These are phyloP conservation scores for Lophura nycthemera DNA, from an alignment of 2,113 vertebrate genomes.

Conservation along the genomic window DNA sequence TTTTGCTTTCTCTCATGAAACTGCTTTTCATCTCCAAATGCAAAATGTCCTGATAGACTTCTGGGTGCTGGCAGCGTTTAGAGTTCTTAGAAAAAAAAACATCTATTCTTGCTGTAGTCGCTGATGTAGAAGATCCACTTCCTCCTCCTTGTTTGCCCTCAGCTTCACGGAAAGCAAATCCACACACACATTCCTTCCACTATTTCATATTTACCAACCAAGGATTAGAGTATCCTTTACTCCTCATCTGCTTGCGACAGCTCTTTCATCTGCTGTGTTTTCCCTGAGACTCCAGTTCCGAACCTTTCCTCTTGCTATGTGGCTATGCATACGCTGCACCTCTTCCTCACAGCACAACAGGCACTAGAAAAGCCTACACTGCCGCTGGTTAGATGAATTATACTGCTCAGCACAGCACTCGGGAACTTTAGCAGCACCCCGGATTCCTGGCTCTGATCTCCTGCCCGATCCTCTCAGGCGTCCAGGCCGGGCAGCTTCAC, in stretches of 20 bases:
- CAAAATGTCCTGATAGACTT: background rate
- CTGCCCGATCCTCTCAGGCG: fast-evolving
- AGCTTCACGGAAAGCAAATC: background rate
- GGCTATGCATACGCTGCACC: background rate
- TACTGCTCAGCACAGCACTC: fast-evolving
- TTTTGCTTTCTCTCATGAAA: background rate
- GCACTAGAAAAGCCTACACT: background rate
- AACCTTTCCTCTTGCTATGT: background rate
- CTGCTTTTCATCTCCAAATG: background rate
- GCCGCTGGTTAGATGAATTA: fast-evolving
- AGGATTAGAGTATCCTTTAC: fast-evolving
- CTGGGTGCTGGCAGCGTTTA: background rate
- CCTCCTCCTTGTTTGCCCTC: background rate
- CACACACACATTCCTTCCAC: fast-evolving
- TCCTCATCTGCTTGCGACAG: background rate
- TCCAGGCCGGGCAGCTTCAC: fast-evolving
- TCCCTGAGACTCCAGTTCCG: background rate
- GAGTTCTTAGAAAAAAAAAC: background rate
- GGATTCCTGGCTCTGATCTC: fast-evolving
- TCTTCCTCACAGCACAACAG: background rate
- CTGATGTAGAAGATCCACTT: background rate
- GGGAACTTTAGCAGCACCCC: fast-evolving
- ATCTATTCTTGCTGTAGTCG: background rate
- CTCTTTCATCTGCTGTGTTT: background rate
- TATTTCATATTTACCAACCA: background rate